Evolutionary conservation across 1,140 invertebrate genomes (phyloP).

Genomic region (Daktulosphaira vitifoliae): DNA sequence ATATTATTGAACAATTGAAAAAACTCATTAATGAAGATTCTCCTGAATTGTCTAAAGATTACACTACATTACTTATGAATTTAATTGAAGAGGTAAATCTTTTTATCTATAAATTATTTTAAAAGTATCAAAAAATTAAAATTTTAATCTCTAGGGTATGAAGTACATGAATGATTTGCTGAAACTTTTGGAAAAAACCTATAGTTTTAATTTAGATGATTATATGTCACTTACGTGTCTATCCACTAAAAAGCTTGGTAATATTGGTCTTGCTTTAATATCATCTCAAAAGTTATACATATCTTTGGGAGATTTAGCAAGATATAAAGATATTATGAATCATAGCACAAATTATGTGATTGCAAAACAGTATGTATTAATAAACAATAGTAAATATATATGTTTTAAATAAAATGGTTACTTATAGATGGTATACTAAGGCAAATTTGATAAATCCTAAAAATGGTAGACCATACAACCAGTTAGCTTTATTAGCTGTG

Average conservation of each 20-base stretch:
- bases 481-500: slow-evolving; percentile 83
- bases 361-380: slow-evolving; percentile 60
- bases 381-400: slow-evolving; percentile 6
- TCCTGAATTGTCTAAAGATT: slow-evolving; percentile 4
- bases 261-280: slow-evolving; percentile 65
- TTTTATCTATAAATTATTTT: neutral
- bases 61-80: slow-evolving; percentile 15
- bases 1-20: slow-evolving; percentile 74
- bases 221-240: slow-evolving; percentile 45
- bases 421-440: slow-evolving; percentile 75
- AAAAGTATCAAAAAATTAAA: neutral
- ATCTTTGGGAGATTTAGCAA: slow-evolving; percentile 80
- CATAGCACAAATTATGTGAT: slow-evolving; percentile 76
- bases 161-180: slow-evolving; percentile 69
- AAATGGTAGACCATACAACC: slow-evolving; percentile 89
- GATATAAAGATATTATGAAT: slow-evolving; percentile 78
- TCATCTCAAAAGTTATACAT: slow-evolving; percentile 80
- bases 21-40: slow-evolving; percentile 52
- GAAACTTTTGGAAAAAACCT: slow-evolving; percentile 60
- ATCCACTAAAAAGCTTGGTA: slow-evolving; percentile 55
- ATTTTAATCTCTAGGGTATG: slow-evolving; percentile 49
- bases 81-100: slow-evolving; percentile 24
- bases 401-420: neutral
- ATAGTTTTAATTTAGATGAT: slow-evolving; percentile 62
- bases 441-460: slow-evolving; percentile 89